Evolutionary conservation across 2,113 vertebrate species (phyloP).

Genomic region (Acanthisitta chloris): DNA sequence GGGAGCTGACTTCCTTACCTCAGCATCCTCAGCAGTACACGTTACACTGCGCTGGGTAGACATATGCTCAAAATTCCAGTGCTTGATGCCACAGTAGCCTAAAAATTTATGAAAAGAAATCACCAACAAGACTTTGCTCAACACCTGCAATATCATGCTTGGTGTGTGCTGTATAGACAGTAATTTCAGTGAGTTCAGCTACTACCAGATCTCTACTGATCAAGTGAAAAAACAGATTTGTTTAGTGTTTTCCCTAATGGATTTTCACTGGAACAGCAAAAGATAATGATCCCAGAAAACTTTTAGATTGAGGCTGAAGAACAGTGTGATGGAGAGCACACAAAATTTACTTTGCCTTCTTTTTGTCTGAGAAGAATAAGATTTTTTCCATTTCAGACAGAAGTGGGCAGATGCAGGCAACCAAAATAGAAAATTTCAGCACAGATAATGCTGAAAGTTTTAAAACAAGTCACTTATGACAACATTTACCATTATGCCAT

Average conservation of each 20-base stretch:
- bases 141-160: neutral
- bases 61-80: neutral
- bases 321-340: neutral
- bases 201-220: neutral
- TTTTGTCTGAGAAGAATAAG: neutral
- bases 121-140: neutral
- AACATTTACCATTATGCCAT: neutral
- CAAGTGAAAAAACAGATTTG: neutral
- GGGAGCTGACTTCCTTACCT: neutral
- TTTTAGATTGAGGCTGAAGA: neutral
- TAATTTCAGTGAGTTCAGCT: neutral
- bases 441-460: neutral
- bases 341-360: neutral
- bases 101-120: neutral
- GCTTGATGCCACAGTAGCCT: neutral
- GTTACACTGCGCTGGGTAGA: neutral
- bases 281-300: neutral
- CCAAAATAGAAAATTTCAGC: neutral
- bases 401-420: neutral
- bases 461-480: neutral
- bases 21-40: neutral
- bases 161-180: fast-evolving
- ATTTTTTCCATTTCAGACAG: neutral
- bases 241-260: neutral
- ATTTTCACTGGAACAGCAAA: neutral